Base-by-base conservation (phyloP, 2,888 invertebrate genomes). In the Punctoribates punctum region DNA sequence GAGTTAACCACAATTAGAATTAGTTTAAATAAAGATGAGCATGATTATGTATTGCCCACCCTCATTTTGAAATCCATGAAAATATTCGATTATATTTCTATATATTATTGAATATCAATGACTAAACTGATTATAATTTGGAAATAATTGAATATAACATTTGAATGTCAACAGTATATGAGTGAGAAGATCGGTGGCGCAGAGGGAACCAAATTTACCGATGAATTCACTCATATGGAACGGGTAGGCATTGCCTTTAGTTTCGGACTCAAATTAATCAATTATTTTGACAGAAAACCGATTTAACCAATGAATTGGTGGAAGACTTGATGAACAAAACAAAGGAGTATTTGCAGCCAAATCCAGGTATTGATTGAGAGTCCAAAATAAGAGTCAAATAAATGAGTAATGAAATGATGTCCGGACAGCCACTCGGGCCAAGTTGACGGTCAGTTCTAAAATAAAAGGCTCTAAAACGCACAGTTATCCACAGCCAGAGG, bases 131-230 rank as follows among this genome's bases (percentile, higher is more conserved):
- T 34, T 34, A 34, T 34, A 34, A 34, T 34, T 5, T 34, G 34
- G 3, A 5, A 34, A 34, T 34, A 34, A 34, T 8, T 34, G 34
- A 34, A 34, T 34, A n/a, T n/a, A n/a, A n/a, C n/a, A n/a, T n/a
- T n/a, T n/a, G n/a, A 34, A 5, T 34, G 3, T 34, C 4, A 34
- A 34, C 34, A 97, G 96, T 99, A 96, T 89, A 92, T 99, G 88
- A 97, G 96, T 84, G 99, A 99, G 86, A 98, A 99, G 87, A 97
- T 99, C 91, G 99, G 99, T 80, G 97, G 98, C 84, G 99, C 97
- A 81, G 98, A 99, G 86, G 97, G 98, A 86, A 99, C 99, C 81
- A 97, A 97, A 86, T 89, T 99, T 84, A 98, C 98, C 86, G 90
- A 97, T 86, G 97, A 98, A 83, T 99, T 97, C 85, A 89, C 93